A percentile compares a stretch with the other conserved stretches of the same genome.
These are phyloP conservation scores for Athalia rosae DNA, from an alignment of 2,888 invertebrate genomes.

Conservation along the genomic window DNA sequence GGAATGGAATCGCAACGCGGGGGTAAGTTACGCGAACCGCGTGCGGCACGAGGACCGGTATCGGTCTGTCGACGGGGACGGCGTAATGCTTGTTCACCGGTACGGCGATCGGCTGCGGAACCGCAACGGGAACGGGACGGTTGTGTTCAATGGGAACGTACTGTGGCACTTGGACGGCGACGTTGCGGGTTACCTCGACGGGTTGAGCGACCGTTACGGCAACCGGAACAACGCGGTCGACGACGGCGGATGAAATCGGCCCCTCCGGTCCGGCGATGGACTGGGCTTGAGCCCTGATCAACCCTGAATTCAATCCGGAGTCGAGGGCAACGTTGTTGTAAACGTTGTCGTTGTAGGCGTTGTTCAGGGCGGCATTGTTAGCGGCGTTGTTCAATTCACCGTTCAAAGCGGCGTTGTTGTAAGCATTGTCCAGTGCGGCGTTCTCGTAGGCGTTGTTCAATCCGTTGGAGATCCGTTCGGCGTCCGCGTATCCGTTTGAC, in stretches of 20 bases:
- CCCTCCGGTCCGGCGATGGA: conserved; percentile 2
- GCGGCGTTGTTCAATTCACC: background rate
- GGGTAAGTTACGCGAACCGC: conserved; percentile 46
- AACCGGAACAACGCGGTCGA: conserved; percentile 44
- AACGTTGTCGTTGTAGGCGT: background rate
- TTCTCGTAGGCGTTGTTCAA: background rate
- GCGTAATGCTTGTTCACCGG: conserved; percentile 49
- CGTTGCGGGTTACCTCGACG: conserved; percentile 40
- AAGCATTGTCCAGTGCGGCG: conserved; percentile 23
- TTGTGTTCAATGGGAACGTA: conserved; percentile 48
- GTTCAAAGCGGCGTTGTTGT: background rate
- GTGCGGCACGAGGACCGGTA: conserved; percentile 51
- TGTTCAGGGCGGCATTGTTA: background rate
- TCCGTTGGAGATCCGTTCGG: background rate
- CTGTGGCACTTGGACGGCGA: conserved; percentile 46
- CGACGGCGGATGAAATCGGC: conserved; percentile 3
- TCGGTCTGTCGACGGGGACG: conserved; percentile 51
- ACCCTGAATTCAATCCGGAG: too few relatives aligned
- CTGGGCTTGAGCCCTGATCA: background rate
- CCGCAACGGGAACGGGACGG: conserved; percentile 49
- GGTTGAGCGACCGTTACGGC: conserved; percentile 50
- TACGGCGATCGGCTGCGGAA: conserved; percentile 50
- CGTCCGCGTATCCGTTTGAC: background rate
- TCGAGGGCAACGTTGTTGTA: conserved; percentile 31
- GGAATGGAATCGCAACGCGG: conserved; percentile 36